Percentiles rank a stretch among this genome's conserved stretches.
Evolutionary conservation across 1,140 invertebrate genomes (phyloP).

Genomic region (Mya arenaria): DNA sequence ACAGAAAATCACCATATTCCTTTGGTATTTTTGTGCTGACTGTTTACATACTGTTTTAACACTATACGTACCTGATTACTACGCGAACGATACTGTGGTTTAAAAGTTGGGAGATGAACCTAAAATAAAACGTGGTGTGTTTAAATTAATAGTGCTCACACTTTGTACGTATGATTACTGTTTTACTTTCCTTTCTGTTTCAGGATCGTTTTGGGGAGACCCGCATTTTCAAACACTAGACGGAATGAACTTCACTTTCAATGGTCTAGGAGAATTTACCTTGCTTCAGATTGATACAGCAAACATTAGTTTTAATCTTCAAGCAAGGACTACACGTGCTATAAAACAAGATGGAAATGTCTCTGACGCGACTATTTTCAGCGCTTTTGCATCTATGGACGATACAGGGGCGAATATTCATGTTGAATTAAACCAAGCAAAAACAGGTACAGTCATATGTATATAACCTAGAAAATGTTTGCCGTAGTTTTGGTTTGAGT

Average conservation of each 20-base stretch:
- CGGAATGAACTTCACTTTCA: slow-evolving; percentile 93
- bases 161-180: too few species aligned
- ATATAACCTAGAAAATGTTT: too few species aligned
- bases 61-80: too few species aligned
- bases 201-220: slow-evolving; percentile 16
- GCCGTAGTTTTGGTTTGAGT: too few species aligned
- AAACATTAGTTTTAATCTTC: slow-evolving; percentile 33
- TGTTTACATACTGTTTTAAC: not conserved
- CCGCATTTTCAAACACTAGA: not conserved
- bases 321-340: slow-evolving; percentile 49
- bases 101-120: too few species aligned
- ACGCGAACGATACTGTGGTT: too few species aligned
- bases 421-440: slow-evolving; percentile 18
- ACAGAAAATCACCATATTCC: not conserved
- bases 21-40: not conserved
- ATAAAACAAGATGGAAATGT: slow-evolving; percentile 24
- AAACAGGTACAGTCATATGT: not conserved
- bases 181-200: not conserved
- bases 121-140: too few species aligned
- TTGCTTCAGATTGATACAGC: slow-evolving; percentile 77
- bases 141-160: too few species aligned
- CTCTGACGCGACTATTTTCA: slow-evolving; percentile 60
- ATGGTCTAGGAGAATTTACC: slow-evolving; percentile 97
- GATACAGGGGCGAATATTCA: slow-evolving; percentile 16
- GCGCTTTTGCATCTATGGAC: slow-evolving; percentile 58